phyloP scores from a whole-genome alignment of 2,113 vertebrate species.

The Ailurus styani region DNA sequence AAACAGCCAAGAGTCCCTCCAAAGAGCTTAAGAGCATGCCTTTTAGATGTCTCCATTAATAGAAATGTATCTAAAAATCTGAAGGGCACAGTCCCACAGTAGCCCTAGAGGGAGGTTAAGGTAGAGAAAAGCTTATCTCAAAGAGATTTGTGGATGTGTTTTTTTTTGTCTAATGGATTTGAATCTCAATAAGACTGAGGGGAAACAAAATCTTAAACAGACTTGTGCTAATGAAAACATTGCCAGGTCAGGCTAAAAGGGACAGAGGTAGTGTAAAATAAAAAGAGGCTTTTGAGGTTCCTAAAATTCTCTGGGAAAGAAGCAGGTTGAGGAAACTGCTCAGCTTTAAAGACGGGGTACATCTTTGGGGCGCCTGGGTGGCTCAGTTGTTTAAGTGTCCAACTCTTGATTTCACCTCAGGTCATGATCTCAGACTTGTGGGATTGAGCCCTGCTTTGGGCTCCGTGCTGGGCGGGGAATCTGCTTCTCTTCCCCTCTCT shows the following conservation, averaged over 20 bases:
- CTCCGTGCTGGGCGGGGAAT: not conserved
- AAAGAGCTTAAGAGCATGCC: not conserved
- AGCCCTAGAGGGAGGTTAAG: not conserved
- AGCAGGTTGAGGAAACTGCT: not conserved
- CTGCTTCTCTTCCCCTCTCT: not conserved
- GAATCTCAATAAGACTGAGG: not conserved
- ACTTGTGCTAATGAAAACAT: not conserved
- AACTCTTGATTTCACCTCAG: not conserved
- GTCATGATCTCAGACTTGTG: not conserved
- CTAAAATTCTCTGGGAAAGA: not conserved
- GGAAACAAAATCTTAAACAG: not conserved
- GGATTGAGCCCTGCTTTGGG: not conserved
- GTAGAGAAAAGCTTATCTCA: not conserved
- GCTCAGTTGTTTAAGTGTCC: not conserved
- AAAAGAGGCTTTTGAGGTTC: not conserved
- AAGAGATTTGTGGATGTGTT: not conserved
- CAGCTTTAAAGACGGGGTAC: not conserved
- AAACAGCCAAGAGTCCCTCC: not conserved
- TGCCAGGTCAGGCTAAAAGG: not conserved
- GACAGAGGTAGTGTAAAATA: not conserved
- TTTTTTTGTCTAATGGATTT: not conserved
- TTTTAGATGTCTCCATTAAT: not conserved
- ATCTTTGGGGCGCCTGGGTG: not conserved
- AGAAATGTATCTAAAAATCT: not conserved
- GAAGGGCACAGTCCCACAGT: not conserved